Conservation (phyloP, 1,140 invertebrate genomes). For the Diabrotica undecimpunctata region DNA sequence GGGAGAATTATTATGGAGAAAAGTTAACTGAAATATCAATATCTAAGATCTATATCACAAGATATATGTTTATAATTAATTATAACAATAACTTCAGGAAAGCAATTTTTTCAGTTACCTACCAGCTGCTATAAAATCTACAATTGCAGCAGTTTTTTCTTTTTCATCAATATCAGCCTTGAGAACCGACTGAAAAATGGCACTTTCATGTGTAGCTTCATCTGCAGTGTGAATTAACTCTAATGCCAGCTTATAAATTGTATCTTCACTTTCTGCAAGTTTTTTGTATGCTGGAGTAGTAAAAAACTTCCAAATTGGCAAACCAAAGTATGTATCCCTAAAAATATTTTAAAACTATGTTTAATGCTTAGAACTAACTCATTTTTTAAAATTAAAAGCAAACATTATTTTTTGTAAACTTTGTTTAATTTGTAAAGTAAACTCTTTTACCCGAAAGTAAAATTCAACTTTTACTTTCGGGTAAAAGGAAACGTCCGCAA, state of each 20-base stretch:
- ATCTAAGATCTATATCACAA: neutral
- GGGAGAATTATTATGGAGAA: too few relatives aligned
- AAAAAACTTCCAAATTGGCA: slow-evolving; percentile 79
- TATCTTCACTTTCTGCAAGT: slow-evolving; percentile 70
- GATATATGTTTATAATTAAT: neutral
- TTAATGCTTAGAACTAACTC: too few relatives aligned
- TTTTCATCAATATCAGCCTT: slow-evolving; percentile 67
- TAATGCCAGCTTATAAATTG: slow-evolving; percentile 79
- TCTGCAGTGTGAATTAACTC: slow-evolving; percentile 69
- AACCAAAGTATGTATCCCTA: slow-evolving; percentile 75
- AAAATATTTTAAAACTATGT: slow-evolving; percentile 42
- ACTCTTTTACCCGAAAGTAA: too few relatives aligned
- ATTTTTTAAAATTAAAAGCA: too few relatives aligned
- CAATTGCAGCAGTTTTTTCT: slow-evolving; percentile 79
- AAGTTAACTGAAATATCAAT: too few relatives aligned
- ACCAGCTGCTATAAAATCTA: slow-evolving; percentile 80
- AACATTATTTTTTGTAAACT: too few relatives aligned
- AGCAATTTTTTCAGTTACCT: neutral
- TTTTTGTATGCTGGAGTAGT: slow-evolving; percentile 69
- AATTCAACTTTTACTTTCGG: too few relatives aligned
- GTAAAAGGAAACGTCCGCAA: too few relatives aligned
- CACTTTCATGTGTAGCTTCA: slow-evolving; percentile 58
- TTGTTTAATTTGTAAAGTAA: too few relatives aligned
- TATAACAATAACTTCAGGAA: neutral
- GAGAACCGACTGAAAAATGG: slow-evolving; percentile 70